These are phyloP conservation scores for Equus przewalskii DNA, from an alignment of 2,113 vertebrate genomes.

Conservation along the genomic window DNA sequence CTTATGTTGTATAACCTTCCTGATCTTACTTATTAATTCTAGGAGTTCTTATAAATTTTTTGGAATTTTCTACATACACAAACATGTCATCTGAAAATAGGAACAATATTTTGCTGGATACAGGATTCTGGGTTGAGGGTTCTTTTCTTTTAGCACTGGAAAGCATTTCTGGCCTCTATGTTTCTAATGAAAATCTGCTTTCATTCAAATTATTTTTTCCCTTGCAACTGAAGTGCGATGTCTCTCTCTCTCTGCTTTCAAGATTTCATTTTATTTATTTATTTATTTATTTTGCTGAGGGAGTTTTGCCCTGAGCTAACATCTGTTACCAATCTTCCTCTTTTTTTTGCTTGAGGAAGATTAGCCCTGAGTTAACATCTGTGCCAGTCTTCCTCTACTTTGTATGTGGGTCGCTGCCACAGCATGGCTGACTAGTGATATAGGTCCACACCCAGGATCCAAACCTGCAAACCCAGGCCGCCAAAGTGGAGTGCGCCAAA, in stretches of 20 bases:
- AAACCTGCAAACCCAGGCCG: too few relatives aligned
- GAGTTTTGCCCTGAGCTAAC: too few relatives aligned
- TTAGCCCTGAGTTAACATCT: too few relatives aligned
- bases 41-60: background rate
- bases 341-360: too few relatives aligned
- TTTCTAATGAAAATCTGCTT: conserved; percentile 3
- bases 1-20: background rate
- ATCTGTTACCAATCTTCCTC: too few relatives aligned
- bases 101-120: background rate
- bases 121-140: background rate
- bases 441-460: too few relatives aligned
- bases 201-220: background rate
- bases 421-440: too few relatives aligned
- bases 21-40: background rate
- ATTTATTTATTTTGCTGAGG: background rate
- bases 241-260: background rate
- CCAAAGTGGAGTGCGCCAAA: too few relatives aligned
- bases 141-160: background rate
- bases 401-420: too few relatives aligned
- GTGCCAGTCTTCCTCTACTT: too few relatives aligned
- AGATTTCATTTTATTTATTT: background rate
- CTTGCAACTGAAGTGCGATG: background rate
- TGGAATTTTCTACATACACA: background rate
- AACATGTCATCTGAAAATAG: background rate
- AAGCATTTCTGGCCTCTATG: background rate